Base-by-base conservation (phyloP, 1,140 invertebrate species). In the Drosophila biarmipes region DNA sequence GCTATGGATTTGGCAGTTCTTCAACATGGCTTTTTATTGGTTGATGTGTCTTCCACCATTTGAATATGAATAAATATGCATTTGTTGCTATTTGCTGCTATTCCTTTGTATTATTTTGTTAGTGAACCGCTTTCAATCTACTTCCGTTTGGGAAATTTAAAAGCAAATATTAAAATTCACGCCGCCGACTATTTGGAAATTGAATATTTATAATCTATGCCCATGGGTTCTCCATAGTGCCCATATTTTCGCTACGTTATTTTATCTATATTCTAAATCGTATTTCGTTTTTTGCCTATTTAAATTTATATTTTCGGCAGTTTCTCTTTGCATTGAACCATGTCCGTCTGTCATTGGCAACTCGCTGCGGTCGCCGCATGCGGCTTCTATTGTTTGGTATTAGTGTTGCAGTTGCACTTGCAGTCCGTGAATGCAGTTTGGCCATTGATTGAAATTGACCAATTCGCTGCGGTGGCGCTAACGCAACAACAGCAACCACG, bases 381-480 rank as follows among this genome's bases (percentile, higher is more conserved):
- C 27, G 56, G 54, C 64, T 42, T 43, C 55, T 62, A 38, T 73
- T 53, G 54, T 31, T 42, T 54, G 35, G 55, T 24, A 48, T 73
- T 73, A 58, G 68, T 54, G 45, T 54, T 67, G 35, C 14, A 53
- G 14, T 29, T 54, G 59, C 21, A 38, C 17, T 31, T 57, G 37
- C 19, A 21, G 10, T 61, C 64, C 53, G 53, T 73, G 46, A 78
- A 66, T 78, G 63, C 43, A 72, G 57, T 71, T 59, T 53, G 69
- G 52, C 48, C 67, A 61, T 73, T 73, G 69, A 73, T 73, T 71
- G 69, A 73, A 73, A 53, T 71, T 72, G 69, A 73, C 69, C 69
- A 59, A 71, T 73, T 69, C 53, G 53, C 29, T 69, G 64, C 17
- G 67, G 61, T 45, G 31, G 35, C 40, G 49, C 62, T 66, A 66